Evolutionary conservation across 2,797 vertebrate genomes (phyloP).

Genomic region (Glossophaga mutica): DNA sequence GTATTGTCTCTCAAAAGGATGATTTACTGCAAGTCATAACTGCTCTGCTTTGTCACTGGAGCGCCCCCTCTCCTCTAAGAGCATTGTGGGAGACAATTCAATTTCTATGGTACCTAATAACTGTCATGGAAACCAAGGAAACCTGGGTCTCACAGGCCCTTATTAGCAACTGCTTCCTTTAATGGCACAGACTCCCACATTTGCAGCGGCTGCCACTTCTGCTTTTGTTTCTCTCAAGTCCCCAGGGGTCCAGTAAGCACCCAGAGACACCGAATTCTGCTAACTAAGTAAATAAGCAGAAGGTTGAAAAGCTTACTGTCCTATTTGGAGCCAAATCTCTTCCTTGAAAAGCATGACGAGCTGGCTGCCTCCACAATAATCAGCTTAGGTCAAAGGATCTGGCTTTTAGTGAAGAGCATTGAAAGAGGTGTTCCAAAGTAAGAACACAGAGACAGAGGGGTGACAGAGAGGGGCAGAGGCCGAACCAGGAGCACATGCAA

Average conservation of each 20-base stretch:
- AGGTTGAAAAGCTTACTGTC: constrained; percentile 88
- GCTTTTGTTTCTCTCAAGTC: constrained; percentile 74
- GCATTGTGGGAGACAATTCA: constrained; percentile 81
- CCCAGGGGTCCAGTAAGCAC: constrained; percentile 73
- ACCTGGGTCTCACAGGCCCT: constrained; percentile 80
- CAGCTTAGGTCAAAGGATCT: constrained; percentile 89
- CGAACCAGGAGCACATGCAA: constrained; percentile 12
- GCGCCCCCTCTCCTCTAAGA: constrained; percentile 71
- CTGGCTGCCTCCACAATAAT: constrained; percentile 83
- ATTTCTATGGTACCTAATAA: constrained; percentile 85
- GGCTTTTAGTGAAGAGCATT: constrained; percentile 70
- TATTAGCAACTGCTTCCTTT: constrained; percentile 78
- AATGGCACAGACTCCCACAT: constrained; percentile 76
- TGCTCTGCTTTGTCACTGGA: constrained; percentile 69
- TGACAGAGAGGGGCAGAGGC: neutral
- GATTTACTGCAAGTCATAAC: constrained; percentile 74
- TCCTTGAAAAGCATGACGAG: constrained; percentile 81
- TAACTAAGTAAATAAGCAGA: constrained; percentile 85
- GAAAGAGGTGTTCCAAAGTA: constrained; percentile 43
- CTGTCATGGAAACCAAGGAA: constrained; percentile 86
- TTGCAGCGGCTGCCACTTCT: constrained; percentile 72
- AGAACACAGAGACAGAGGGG: neutral
- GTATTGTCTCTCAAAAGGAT: constrained; percentile 60
- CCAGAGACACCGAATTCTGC: constrained; percentile 76
- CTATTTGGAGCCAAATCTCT: constrained; percentile 93